Percentiles rank a stretch among this genome's conserved stretches.
Evolutionary conservation across 2,113 vertebrate species (phyloP).

Genomic region (Synodontis membranacea): DNA sequence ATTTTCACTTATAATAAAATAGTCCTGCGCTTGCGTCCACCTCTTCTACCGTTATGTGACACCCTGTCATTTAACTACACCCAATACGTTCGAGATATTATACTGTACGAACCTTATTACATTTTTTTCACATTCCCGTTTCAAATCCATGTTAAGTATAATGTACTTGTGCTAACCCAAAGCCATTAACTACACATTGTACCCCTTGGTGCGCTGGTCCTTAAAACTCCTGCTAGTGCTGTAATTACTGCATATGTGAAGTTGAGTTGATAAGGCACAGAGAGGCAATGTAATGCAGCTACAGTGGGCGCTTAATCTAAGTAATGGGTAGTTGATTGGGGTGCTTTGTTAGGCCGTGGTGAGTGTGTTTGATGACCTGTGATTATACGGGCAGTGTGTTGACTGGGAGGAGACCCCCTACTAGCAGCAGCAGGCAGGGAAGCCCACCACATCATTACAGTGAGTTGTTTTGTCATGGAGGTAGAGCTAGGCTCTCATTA

Average conservation of each 20-base stretch:
- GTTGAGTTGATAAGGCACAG: slow-evolving; percentile 49
- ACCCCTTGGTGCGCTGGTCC: slow-evolving; percentile 5
- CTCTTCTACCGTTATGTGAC: not conserved
- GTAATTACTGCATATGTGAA: slow-evolving; percentile 52
- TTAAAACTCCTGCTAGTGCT: slow-evolving; percentile 32
- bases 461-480: slow-evolving; percentile 65
- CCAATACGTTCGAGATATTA: not conserved
- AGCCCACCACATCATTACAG: slow-evolving; percentile 62
- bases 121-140: not conserved
- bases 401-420: slow-evolving; percentile 60
- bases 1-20: not conserved
- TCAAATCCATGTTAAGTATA: slow-evolving; percentile 19
- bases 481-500: slow-evolving; percentile 60
- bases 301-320: slow-evolving; percentile 53
- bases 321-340: slow-evolving; percentile 57
- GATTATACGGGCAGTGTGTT: slow-evolving; percentile 62
- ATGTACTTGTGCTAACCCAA: slow-evolving; percentile 28
- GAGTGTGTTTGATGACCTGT: slow-evolving; percentile 53
- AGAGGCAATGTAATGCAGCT: slow-evolving; percentile 45
- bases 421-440: slow-evolving; percentile 53
- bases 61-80: not conserved
- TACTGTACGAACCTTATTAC: not conserved
- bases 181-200: slow-evolving; percentile 31
- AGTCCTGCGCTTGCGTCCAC: not conserved
- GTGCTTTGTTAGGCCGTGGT: slow-evolving; percentile 52